These are phyloP conservation scores for Rhabdornis inornatus DNA, from an alignment of 2,113 vertebrate genomes.

Conservation along the genomic window DNA sequence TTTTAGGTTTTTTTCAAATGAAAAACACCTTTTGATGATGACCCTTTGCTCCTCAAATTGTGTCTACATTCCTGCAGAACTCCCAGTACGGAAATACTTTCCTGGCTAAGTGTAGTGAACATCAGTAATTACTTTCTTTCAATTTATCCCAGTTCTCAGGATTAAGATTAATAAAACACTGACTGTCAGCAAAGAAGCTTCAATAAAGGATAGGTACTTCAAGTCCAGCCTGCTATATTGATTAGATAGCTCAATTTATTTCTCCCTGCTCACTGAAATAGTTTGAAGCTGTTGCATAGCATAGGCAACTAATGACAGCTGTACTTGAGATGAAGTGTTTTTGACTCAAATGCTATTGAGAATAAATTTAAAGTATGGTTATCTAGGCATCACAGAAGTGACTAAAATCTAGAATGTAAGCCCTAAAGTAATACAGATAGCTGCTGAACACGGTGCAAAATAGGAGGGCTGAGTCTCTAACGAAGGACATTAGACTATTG, in stretches of 20 bases:
- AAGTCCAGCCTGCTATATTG: neutral
- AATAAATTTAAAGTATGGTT: neutral
- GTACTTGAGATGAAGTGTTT: neutral
- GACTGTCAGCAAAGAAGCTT: neutral
- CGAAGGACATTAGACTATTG: neutral
- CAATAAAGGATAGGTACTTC: slow-evolving; percentile 10
- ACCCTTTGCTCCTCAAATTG: neutral
- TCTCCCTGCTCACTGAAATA: neutral
- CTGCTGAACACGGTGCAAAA: neutral
- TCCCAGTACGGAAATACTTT: neutral
- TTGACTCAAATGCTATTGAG: neutral
- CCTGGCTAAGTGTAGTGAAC: neutral
- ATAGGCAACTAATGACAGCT: neutral
- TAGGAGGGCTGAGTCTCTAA: neutral
- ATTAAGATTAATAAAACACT: slow-evolving; percentile 39
- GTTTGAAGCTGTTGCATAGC: neutral
- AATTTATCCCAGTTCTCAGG: neutral
- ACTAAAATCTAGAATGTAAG: neutral
- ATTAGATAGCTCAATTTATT: slow-evolving; percentile 15
- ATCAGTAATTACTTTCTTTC: slow-evolving; percentile 2
- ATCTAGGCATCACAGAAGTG: neutral
- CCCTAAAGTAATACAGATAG: neutral
- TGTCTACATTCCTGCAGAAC: neutral
- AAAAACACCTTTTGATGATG: neutral
- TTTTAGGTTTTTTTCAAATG: neutral